Conservation (phyloP, 2,113 vertebrate genomes). For the Alethe diademata region DNA sequence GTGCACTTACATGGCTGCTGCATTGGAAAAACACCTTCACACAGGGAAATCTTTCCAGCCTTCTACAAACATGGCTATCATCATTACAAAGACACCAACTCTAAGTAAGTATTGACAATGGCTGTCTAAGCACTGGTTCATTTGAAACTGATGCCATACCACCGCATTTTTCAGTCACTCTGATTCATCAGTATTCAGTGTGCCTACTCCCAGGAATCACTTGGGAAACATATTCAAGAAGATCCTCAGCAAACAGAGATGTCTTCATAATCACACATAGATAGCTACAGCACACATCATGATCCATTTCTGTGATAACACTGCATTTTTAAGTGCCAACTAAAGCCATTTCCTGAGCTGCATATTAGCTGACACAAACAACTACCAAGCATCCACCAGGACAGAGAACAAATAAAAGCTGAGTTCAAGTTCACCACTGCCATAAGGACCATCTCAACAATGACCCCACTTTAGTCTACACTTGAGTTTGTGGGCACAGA, state of each 20-base stretch:
- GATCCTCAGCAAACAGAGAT: background rate
- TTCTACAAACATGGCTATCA: background rate
- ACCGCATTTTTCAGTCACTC: background rate
- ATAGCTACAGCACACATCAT: background rate
- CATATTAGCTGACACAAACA: background rate
- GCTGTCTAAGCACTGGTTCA: background rate
- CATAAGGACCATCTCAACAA: background rate
- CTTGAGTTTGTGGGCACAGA: background rate
- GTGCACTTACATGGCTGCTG: background rate
- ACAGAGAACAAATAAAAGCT: background rate
- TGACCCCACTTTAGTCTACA: background rate
- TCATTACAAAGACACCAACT: background rate
- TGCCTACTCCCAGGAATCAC: background rate
- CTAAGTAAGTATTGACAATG: constrained; percentile 17
- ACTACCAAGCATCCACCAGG: background rate
- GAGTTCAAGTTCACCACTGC: background rate
- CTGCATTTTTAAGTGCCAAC: background rate
- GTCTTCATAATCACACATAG: background rate
- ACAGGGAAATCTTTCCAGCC: background rate
- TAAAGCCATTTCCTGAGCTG: background rate
- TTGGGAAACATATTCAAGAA: background rate
- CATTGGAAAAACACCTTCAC: background rate
- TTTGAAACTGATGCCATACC: background rate
- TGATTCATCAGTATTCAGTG: background rate
- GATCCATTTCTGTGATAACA: background rate